Percentiles rank a stretch among this genome's conserved stretches.
phyloP scores from a whole-genome alignment of 1,140 invertebrate genomes.

The Palaemon carinicauda region DNA sequence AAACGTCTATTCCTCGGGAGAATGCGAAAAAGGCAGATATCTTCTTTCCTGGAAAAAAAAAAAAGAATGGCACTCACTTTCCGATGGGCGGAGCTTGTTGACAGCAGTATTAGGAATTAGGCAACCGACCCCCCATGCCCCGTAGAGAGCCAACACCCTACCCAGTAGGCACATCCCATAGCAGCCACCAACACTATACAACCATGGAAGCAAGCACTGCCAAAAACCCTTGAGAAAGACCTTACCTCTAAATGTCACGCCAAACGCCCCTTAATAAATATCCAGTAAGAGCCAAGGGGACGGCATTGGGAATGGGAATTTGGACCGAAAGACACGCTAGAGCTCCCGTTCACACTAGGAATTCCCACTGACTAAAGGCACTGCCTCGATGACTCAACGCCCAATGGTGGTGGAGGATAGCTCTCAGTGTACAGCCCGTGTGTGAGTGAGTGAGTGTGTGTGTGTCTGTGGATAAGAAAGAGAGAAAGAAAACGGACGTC shows the following conservation, averaged over 20 bases:
- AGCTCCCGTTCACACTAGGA: slow-evolving; percentile 3
- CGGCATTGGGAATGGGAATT: neutral
- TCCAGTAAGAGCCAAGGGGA: neutral
- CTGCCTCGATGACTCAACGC: neutral
- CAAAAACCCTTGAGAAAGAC: no score
- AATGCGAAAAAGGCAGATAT: no score
- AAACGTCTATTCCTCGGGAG: neutral
- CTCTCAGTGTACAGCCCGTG: no score
- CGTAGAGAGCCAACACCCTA: neutral
- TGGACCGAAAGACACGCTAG: neutral
- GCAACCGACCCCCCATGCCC: neutral
- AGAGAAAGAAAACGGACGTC: neutral
- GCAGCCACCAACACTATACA: neutral
- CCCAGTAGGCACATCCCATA: neutral
- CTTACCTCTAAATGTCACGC: no score
- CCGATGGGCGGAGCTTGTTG: neutral
- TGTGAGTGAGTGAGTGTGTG: no score
- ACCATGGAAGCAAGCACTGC: no score
- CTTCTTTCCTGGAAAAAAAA: neutral
- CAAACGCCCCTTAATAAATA: neutral
- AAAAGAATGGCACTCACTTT: neutral
- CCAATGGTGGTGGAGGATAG: neutral
- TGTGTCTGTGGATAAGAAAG: neutral
- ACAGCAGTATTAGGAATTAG: neutral
- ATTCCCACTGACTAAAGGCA: slow-evolving; percentile 12